phyloP scores from a whole-genome alignment of 2,797 vertebrate genomes.

The Chelidonichthys spinosus region DNA sequence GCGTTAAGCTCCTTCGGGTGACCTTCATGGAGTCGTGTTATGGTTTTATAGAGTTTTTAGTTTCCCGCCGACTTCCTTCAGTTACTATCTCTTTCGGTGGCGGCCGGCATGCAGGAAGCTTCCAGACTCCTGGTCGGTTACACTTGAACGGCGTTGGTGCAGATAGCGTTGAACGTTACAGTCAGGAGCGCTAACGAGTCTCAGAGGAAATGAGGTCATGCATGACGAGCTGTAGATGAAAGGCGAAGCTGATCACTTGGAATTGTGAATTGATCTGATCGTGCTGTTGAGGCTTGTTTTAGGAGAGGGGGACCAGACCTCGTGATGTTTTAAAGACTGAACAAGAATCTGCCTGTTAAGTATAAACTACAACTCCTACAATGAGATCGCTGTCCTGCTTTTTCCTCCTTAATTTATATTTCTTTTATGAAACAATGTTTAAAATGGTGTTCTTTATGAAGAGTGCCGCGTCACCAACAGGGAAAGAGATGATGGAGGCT shows the following conservation, averaged over 20 bases:
- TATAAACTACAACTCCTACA: constrained; percentile 2
- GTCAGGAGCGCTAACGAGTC: constrained; percentile 2
- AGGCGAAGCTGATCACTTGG: constrained; percentile 4
- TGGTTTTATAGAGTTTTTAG: constrained; percentile 14
- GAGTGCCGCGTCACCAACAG: not conserved
- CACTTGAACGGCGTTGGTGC: not conserved
- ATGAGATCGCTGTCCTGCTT: not conserved
- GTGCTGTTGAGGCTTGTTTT: not conserved
- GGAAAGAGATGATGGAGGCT: not conserved
- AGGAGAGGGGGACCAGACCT: not conserved
- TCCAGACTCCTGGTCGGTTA: not conserved
- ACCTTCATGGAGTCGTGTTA: constrained; percentile 18
- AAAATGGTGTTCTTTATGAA: constrained; percentile 19
- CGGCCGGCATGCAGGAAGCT: not conserved
- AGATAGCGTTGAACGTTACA: not conserved
- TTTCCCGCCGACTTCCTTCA: constrained; percentile 14
- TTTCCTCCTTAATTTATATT: constrained; percentile 10
- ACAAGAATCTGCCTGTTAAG: constrained; percentile 5
- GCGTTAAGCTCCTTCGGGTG: constrained; percentile 22
- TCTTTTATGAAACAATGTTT: constrained; percentile 5
- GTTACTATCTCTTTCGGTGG: constrained; percentile 12
- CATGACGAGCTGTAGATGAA: constrained; percentile 8
- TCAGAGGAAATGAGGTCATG: not conserved
- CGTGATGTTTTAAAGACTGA: not conserved
- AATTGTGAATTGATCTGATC: not conserved